These are phyloP conservation scores for Lepidurus apus DNA, from an alignment of 1,140 invertebrate genomes.

Conservation along the genomic window DNA sequence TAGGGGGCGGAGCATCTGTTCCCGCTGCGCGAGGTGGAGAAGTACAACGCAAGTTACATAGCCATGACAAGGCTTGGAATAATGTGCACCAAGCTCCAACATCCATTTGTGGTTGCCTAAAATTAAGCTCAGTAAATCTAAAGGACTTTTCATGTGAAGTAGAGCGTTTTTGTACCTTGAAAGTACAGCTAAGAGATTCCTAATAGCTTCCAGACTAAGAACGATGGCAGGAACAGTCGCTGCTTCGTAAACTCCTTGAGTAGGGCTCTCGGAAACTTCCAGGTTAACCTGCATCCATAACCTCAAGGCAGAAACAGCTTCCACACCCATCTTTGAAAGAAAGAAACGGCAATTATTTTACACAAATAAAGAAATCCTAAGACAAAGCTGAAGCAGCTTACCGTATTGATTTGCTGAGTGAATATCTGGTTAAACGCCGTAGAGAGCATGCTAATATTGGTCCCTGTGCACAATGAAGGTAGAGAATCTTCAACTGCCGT, in stretches of 20 bases:
- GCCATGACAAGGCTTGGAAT: conserved; percentile 28
- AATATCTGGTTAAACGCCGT: background rate
- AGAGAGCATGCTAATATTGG: background rate
- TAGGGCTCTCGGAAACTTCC: conserved; percentile 15
- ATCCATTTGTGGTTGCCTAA: conserved; percentile 28
- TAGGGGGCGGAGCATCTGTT: conserved; percentile 34
- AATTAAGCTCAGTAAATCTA: no score
- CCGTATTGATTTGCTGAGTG: background rate
- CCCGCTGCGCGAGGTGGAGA: conserved; percentile 34
- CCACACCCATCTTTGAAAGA: conserved; percentile 35
- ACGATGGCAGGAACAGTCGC: conserved; percentile 62
- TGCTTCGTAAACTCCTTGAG: conserved; percentile 41
- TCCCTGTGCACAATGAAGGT: background rate
- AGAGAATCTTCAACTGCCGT: background rate
- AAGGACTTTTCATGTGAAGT: background rate
- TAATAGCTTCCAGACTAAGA: conserved; percentile 62
- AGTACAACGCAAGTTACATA: conserved; percentile 22
- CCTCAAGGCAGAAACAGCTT: conserved; percentile 24
- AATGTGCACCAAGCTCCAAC: conserved; percentile 37
- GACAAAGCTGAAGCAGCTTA: background rate
- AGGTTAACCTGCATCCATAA: conserved; percentile 29
- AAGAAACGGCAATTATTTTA: background rate
- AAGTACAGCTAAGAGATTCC: conserved; percentile 61
- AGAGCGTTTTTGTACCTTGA: conserved; percentile 46
- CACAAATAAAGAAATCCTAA: background rate